Base-by-base conservation (phyloP, 2,113 vertebrate species). In the Lates calcarifer region DNA sequence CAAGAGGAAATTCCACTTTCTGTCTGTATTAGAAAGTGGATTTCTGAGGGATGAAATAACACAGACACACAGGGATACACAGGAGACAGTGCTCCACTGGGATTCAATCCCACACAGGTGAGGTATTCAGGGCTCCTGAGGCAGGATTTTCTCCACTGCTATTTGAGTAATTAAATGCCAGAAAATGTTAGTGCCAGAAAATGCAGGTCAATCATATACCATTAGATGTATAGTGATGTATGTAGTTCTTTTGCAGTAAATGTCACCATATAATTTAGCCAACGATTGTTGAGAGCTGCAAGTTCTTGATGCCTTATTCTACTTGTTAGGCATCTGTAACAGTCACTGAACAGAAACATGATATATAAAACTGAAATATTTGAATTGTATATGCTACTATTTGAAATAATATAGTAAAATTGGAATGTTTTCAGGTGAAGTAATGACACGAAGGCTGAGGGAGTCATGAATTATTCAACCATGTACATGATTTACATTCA, bases 381-480 rank as follows among this genome's bases (percentile, higher is more conserved):
- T 53, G 26, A 5, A 33, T 10, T 60, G 43, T 22, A 7, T 39
- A 55, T n/a, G 11, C 14, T 62, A 24, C 24, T n/a, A 17, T 33
- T 31, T 60, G 45, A 39, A 43, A 41, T 69, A 37, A 43, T 28
- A 2, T 13, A 1, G 35, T 15, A 8, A 26, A 64, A 81, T 6
- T 68, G 43, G 66, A 71, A 79, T 24, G 37, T 76, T 73, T 61
- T 39, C 31, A 61, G 28, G 20, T 67, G 31, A 65, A 39, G 56
- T 28, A 35, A 12, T 37, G 74, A 33, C 74, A 45, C 35, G 62
- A 29, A 67, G 61, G 56, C n/a, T 0, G 41, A 61, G 1, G 24
- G 29, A 37, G 14, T 24, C 43, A 77, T 89, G 63, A 77, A 87
- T 85, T 81, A 80, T 85, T 90, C 85, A 87, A 41, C 63, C 5